These are phyloP conservation scores for Elachura formosa DNA, from an alignment of 2,113 vertebrate genomes.

Conservation along the genomic window DNA sequence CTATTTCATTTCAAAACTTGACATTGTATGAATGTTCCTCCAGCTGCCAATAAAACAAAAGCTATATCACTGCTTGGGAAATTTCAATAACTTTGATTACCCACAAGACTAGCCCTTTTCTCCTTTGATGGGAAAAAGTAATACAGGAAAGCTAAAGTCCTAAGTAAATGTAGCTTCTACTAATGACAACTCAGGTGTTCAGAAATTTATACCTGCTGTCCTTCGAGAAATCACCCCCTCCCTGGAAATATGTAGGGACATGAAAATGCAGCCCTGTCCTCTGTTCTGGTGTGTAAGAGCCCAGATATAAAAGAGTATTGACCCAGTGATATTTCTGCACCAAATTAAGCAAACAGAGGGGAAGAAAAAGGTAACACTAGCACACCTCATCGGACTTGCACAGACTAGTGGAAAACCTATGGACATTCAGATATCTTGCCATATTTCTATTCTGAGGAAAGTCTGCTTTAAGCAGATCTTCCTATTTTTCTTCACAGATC, in stretches of 20 bases:
- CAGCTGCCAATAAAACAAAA: not conserved
- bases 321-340: not conserved
- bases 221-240: rapidly evolving
- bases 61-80: not conserved
- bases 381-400: not conserved
- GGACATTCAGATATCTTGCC: not conserved
- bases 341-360: not conserved
- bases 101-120: not conserved
- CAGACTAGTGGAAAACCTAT: not conserved
- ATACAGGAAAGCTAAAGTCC: not conserved
- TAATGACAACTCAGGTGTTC: not conserved
- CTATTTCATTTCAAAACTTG: not conserved
- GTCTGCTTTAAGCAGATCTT: not conserved
- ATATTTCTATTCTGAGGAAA: not conserved
- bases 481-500: not conserved
- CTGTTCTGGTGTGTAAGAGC: not conserved
- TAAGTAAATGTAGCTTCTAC: not conserved
- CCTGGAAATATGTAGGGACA: not conserved
- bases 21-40: not conserved
- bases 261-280: not conserved
- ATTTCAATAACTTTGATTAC: not conserved
- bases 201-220: not conserved
- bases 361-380: not conserved
- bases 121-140: not conserved
- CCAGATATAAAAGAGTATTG: not conserved